Evolutionary conservation across 2,113 vertebrate species (phyloP).

Genomic region (Speoplatyrhinus poulsoni): DNA sequence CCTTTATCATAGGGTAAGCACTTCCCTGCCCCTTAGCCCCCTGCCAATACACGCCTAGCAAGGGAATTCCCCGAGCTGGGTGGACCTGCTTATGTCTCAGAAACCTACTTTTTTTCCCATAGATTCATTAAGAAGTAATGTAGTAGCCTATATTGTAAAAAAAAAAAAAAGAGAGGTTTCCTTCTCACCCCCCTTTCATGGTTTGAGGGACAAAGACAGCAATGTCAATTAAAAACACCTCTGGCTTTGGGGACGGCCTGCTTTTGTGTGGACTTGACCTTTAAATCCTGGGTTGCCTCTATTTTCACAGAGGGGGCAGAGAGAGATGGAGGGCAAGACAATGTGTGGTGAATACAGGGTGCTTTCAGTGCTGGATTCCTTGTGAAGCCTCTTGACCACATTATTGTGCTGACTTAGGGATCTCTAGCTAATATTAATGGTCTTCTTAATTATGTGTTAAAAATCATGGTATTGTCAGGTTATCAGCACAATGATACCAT

Average conservation of each 20-base stretch:
- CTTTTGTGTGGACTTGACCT: constrained; percentile 79
- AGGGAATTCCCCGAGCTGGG: constrained; percentile 71
- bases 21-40: constrained; percentile 64
- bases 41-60: constrained; percentile 59
- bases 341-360: constrained; percentile 53
- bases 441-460: constrained; percentile 29
- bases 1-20: constrained; percentile 76
- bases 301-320: constrained; percentile 68
- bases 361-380: constrained; percentile 55
- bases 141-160: constrained; percentile 53
- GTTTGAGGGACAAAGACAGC: constrained; percentile 68
- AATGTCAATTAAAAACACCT: constrained; percentile 81
- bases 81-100: constrained; percentile 63
- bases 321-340: constrained; percentile 60
- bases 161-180: constrained; percentile 36
- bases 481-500: constrained; percentile 36
- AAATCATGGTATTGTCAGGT: constrained; percentile 13
- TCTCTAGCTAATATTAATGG: constrained; percentile 42
- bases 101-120: constrained; percentile 41
- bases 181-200: constrained; percentile 58
- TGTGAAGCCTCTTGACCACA: constrained; percentile 68
- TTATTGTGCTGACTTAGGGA: constrained; percentile 59
- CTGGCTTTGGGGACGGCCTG: constrained; percentile 61
- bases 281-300: constrained; percentile 79
- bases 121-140: constrained; percentile 74